These are phyloP conservation scores for Cirrhinus mrigala DNA, from an alignment of 2,797 vertebrate genomes.

Conservation along the genomic window DNA sequence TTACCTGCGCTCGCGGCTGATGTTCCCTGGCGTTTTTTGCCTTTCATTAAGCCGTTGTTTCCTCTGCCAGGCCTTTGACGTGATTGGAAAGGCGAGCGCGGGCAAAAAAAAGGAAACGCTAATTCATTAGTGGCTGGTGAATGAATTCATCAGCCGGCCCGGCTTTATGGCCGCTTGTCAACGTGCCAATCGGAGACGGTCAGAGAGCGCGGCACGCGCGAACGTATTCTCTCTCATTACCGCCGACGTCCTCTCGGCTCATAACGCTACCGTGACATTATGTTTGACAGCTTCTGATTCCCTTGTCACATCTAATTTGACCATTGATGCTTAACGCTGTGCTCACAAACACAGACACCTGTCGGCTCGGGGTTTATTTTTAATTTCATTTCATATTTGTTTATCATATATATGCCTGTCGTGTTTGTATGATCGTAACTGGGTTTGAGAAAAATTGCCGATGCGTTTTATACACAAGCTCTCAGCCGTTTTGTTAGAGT, in stretches of 20 bases:
- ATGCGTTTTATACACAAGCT: neutral
- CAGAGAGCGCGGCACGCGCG: constrained; percentile 24
- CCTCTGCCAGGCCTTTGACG: constrained; percentile 59
- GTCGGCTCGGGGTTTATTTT: neutral
- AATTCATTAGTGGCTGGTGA: constrained; percentile 66
- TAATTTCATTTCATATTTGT: constrained; percentile 10
- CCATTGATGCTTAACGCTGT: constrained; percentile 59
- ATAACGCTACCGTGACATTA: constrained; percentile 87
- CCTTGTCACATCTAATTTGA: constrained; percentile 82
- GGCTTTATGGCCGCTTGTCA: constrained; percentile 50
- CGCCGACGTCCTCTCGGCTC: constrained; percentile 65
- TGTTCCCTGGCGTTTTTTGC: constrained; percentile 15
- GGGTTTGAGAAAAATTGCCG: neutral
- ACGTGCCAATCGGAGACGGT: constrained; percentile 44
- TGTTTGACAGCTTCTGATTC: constrained; percentile 97
- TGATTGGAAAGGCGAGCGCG: constrained; percentile 55
- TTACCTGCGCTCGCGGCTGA: neutral
- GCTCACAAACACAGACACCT: constrained; percentile 47
- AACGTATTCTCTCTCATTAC: constrained; percentile 47
- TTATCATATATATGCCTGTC: neutral
- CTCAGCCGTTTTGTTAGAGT: neutral
- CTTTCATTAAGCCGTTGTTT: constrained; percentile 77
- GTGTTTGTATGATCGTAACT: neutral
- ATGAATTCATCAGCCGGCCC: constrained; percentile 60
- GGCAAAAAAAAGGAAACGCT: constrained; percentile 64